Evolutionary conservation across 2,797 vertebrate species (phyloP).

Genomic region (Ptychadena robeensis): DNA sequence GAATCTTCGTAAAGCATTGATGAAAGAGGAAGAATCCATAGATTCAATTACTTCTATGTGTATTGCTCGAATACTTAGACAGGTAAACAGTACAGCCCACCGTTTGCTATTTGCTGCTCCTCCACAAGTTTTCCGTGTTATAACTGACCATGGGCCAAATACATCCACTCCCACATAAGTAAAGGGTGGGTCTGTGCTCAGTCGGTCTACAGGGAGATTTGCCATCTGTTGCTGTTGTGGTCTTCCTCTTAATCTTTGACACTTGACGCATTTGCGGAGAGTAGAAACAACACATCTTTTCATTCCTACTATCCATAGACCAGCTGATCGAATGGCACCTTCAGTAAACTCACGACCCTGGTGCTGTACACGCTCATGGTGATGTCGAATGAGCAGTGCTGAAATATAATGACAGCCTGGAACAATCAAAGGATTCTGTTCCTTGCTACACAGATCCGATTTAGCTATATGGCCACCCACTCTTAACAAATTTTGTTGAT

Average conservation of each 20-base stretch:
- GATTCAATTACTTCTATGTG: slow-evolving; percentile 15
- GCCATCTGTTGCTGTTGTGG: background rate
- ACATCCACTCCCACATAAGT: too few relatives aligned
- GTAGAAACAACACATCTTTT: background rate
- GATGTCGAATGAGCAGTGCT: background rate
- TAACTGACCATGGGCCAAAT: slow-evolving; percentile 20
- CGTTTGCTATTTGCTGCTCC: slow-evolving; percentile 8
- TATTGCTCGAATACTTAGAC: background rate
- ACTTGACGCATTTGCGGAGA: background rate
- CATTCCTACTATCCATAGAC: background rate
- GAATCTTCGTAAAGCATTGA: slow-evolving; percentile 3
- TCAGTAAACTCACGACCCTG: background rate
- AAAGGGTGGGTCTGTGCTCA: background rate
- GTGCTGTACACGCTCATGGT: background rate
- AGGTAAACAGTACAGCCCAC: background rate
- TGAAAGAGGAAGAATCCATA: slow-evolving; percentile 9
- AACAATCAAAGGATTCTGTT: slow-evolving; percentile 1
- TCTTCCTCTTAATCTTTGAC: background rate
- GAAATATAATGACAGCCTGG: background rate
- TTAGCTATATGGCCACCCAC: background rate
- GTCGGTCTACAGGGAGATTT: background rate
- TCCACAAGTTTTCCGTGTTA: background rate
- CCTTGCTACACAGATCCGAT: background rate
- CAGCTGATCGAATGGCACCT: background rate
- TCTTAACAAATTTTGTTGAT: background rate